phyloP scores from a whole-genome alignment of 2,888 invertebrate genomes.

The Pristionchus fissidentatus region DNA sequence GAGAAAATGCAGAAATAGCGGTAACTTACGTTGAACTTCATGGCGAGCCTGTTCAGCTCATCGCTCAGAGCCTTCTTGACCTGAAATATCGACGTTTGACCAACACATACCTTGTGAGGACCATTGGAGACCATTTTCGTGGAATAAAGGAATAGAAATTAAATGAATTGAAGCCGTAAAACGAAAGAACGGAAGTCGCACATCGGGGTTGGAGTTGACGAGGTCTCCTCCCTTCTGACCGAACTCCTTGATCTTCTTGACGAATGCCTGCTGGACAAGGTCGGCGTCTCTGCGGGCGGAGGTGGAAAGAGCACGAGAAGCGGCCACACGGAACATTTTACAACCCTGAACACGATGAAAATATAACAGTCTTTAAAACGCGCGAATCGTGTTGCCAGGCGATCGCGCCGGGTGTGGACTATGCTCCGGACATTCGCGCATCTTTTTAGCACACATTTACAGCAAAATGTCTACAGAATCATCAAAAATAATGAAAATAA shows the following conservation, averaged over 20 bases:
- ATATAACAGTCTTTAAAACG: neutral
- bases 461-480: too few relatives aligned
- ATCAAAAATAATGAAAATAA: too few relatives aligned
- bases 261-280: conserved; percentile 71
- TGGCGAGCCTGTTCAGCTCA: conserved; percentile 71
- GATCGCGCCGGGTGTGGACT: too few relatives aligned
- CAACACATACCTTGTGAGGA: neutral
- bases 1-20: too few relatives aligned
- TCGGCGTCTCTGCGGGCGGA: conserved; percentile 64
- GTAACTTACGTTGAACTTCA: conserved; percentile 68
- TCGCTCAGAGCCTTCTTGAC: conserved; percentile 72
- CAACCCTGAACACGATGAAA: neutral
- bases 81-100: conserved; percentile 49
- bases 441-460: too few relatives aligned
- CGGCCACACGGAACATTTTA: conserved; percentile 46
- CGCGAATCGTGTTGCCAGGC: too few relatives aligned
- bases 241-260: conserved; percentile 72
- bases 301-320: conserved; percentile 54
- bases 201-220: conserved; percentile 70
- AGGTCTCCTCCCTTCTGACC: conserved; percentile 73
- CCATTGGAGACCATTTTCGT: too few relatives aligned
- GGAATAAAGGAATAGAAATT: neutral
- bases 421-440: too few relatives aligned
- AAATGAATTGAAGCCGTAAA: neutral
- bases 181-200: conserved; percentile 46